Percentiles rank a stretch among this genome's conserved stretches.
These are phyloP conservation scores for Laupala kohalensis DNA, from an alignment of 1,140 invertebrate species.

Conservation along the genomic window DNA sequence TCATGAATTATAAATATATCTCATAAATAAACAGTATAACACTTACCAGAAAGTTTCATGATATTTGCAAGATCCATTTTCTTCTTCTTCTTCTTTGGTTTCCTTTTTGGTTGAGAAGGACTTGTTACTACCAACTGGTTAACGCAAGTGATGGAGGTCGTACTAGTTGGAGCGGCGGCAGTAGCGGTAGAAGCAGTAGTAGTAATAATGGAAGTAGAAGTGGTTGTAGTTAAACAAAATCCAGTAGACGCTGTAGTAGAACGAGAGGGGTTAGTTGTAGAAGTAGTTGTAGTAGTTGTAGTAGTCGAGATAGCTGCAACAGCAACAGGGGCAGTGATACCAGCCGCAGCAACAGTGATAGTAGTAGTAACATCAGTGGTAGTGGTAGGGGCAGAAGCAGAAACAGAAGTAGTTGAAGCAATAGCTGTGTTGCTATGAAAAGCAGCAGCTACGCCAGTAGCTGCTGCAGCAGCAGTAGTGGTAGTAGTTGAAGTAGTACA, in stretches of 20 bases:
- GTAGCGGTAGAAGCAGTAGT: neutral
- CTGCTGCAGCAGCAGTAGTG: neutral
- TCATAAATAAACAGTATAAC: neutral
- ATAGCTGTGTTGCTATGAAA: neutral
- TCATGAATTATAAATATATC: neutral
- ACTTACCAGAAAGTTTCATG: conserved; percentile 37
- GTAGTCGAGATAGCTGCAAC: no score
- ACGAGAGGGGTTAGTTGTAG: neutral
- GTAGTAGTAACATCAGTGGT: neutral
- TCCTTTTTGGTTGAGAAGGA: conserved; percentile 31
- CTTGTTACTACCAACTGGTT: conserved; percentile 1
- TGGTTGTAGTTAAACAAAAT: neutral
- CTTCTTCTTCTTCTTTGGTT: conserved; percentile 35
- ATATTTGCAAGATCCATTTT: conserved; percentile 41
- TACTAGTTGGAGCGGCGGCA: neutral
- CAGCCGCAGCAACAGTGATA: neutral
- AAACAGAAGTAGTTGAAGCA: neutral
- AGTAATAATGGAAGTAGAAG: neutral
- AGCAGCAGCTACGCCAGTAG: neutral
- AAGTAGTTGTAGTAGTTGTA: neutral
- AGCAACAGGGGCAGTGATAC: no score
- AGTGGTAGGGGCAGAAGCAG: neutral
- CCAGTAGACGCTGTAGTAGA: neutral
- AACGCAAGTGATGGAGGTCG: no score
- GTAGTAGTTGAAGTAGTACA: neutral